A percentile compares a stretch with the other conserved stretches of the same genome.
These are phyloP conservation scores for Xiphorhynchus erythropygius DNA, from an alignment of 2,797 vertebrate species.

Conservation along the genomic window DNA sequence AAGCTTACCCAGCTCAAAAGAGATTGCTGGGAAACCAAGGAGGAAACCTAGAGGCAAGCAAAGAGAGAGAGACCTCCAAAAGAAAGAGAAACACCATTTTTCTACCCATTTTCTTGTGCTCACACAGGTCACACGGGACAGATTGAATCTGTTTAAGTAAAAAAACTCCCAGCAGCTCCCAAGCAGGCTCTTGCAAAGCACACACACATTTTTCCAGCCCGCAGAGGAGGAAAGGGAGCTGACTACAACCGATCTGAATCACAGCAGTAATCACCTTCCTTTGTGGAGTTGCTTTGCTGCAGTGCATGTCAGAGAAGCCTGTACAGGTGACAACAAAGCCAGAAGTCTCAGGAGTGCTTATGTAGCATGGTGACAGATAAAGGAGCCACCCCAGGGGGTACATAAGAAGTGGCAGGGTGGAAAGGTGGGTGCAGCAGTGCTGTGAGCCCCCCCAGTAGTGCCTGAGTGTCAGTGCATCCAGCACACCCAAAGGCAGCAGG, in stretches of 20 bases:
- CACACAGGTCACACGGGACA: not conserved
- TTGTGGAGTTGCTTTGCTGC: fast-evolving
- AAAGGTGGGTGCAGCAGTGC: not conserved
- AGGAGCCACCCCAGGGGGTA: not conserved
- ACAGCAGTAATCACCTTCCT: not conserved
- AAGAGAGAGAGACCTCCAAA: not conserved
- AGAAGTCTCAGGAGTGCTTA: not conserved
- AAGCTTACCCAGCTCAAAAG: not conserved
- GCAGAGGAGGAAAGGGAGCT: not conserved
- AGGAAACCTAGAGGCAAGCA: not conserved
- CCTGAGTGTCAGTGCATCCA: fast-evolving
- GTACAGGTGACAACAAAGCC: not conserved
- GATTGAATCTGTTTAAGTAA: not conserved
- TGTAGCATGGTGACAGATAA: not conserved
- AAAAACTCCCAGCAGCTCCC: not conserved
- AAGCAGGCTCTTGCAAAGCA: not conserved
- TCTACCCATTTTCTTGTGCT: not conserved
- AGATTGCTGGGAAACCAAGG: not conserved
- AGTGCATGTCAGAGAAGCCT: not conserved
- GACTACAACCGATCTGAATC: fast-evolving
- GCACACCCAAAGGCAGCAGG: not conserved
- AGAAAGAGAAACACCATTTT: not conserved
- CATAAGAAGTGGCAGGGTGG: not conserved
- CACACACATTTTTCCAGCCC: not conserved
- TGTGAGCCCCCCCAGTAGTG: fast-evolving